Evolutionary conservation across 1,140 invertebrate species (phyloP).

Genomic region (Melipona quadrifasciata): DNA sequence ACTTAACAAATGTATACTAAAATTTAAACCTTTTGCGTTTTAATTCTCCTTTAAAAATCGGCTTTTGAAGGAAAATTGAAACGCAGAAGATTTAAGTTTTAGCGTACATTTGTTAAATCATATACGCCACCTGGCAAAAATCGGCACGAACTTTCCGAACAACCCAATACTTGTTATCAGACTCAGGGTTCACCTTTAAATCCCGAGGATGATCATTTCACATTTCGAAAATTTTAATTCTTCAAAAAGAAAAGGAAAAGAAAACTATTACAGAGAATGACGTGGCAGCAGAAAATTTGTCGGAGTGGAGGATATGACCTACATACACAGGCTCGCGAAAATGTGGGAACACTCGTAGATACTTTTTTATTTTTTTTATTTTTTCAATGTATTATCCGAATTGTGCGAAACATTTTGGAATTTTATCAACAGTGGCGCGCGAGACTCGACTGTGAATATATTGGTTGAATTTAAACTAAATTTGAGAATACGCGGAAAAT

Average conservation of each 20-base stretch:
- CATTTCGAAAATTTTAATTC: not conserved
- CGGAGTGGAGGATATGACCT: no score
- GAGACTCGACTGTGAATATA: not conserved
- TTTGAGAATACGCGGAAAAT: no score
- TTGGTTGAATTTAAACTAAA: not conserved
- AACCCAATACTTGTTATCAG: not conserved
- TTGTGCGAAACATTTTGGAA: not conserved
- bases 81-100: no score
- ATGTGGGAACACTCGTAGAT: not conserved
- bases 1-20: no score
- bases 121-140: no score
- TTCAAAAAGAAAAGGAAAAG: not conserved
- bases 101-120: no score
- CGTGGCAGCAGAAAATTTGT: not conserved
- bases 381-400: not conserved
- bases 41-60: no score
- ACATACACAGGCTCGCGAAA: not conserved
- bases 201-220: not conserved
- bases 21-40: no score
- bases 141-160: no score
- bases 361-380: not conserved
- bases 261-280: not conserved
- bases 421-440: not conserved
- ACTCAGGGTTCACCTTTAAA: not conserved
- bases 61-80: no score